Evolutionary conservation across 2,113 vertebrate genomes (phyloP).

Genomic region (Sinocyclocheilus anophthalmus): DNA sequence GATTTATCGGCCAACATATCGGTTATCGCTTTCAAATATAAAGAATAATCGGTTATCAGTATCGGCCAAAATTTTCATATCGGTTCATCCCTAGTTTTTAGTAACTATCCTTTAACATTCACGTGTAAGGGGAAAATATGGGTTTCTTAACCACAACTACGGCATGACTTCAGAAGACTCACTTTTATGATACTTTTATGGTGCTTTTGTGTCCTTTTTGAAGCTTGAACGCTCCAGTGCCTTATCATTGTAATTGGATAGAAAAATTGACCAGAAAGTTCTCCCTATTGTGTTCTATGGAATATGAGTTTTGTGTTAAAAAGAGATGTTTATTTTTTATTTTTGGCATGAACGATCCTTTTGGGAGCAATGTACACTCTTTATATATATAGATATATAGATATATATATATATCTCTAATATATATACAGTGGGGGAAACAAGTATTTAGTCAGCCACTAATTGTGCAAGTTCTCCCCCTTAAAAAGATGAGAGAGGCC

Average conservation of each 20-base stretch:
- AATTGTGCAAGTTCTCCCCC: no score
- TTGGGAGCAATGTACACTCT: background rate
- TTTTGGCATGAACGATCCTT: background rate
- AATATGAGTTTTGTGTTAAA: background rate
- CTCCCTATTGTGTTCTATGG: background rate
- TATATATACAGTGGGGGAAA: no score
- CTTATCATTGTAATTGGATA: background rate
- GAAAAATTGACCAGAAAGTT: background rate
- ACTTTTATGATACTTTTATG: background rate
- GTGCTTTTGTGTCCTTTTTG: background rate
- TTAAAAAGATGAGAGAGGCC: no score
- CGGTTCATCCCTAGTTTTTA: background rate
- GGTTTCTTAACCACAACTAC: background rate
- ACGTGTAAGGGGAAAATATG: background rate
- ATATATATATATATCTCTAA: slow-evolving; percentile 8
- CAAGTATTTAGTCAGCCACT: no score
- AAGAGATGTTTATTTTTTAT: background rate
- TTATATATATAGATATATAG: background rate
- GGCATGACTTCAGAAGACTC: background rate
- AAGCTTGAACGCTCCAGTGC: background rate
- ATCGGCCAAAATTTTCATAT: no score
- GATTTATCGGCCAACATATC: no score
- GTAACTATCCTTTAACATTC: background rate
- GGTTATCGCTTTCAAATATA: no score
- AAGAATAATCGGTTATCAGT: no score